Conservation (phyloP, 2,888 invertebrate genomes). For the Megalurothrips usitatus region DNA sequence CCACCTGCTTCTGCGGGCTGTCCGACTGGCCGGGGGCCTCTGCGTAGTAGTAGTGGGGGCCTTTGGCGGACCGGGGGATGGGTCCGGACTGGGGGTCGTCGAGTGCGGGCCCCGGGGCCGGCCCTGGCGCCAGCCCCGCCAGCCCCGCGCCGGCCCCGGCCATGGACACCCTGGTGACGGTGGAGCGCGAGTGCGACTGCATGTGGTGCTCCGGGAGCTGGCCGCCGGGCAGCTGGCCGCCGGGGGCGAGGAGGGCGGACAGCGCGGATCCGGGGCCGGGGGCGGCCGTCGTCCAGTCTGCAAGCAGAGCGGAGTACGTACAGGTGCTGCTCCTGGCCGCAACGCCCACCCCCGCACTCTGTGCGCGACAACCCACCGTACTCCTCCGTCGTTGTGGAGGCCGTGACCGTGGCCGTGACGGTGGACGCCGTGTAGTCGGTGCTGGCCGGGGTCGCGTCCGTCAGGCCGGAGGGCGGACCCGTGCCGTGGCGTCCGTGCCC, state of each 20-base stretch:
- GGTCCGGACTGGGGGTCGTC: conserved; percentile 38
- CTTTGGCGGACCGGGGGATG: conserved; percentile 32
- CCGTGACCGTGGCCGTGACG: conserved; percentile 26
- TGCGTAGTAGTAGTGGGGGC: conserved; percentile 36
- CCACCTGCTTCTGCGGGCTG: conserved; percentile 47
- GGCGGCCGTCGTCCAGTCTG: conserved; percentile 38
- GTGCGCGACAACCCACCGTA: conserved; percentile 38
- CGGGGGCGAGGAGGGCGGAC: conserved; percentile 61
- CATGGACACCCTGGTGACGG: conserved; percentile 57
- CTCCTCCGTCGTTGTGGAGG: conserved; percentile 33
- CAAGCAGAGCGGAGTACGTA: neutral
- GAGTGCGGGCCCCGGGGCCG: conserved; percentile 38
- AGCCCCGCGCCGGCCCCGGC: conserved; percentile 32
- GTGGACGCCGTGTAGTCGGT: conserved; percentile 25
- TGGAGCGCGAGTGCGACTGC: conserved; percentile 50
- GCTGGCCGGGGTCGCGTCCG: neutral
- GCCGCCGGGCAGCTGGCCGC: conserved; percentile 49
- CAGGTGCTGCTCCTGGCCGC: too few relatives aligned
- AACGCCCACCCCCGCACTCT: conserved; percentile 34
- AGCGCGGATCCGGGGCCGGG: conserved; percentile 48
- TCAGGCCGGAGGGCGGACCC: neutral
- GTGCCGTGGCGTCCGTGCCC: too few relatives aligned
- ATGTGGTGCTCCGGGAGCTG: conserved; percentile 48
- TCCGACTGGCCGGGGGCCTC: conserved; percentile 34
- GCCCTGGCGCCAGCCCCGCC: conserved; percentile 34